Base-by-base conservation (phyloP, 2,888 invertebrate species). In the Pammene fasciana region DNA sequence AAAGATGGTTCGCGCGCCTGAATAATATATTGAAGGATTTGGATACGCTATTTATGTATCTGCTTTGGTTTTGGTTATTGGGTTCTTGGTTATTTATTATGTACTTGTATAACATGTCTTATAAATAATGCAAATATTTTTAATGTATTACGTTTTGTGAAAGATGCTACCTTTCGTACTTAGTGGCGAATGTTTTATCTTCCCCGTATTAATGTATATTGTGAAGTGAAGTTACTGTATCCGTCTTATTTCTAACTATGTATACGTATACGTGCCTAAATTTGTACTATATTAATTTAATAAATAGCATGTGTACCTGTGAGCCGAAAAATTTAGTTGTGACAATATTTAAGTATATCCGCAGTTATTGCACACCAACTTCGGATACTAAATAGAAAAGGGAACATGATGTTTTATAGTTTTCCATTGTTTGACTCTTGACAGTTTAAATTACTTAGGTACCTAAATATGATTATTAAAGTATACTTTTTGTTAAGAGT, bases 31-130 rank as follows among this genome's bases (percentile, higher is more conserved):
- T 46, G 11, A 41, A 61, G 41, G 13, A 41, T 34, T 43, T 55
- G 38, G n/a, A 41, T 34, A 34, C 46, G 38, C 43, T 41, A 43
- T 50, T 7, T 66, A 26, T 57, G 13, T 46, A 48, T 48, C 6
- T 61, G 67, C 56, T 56, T 68, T 56, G 67, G 48, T 41, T 57
- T 46, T 50, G 50, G n/a, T 14, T 67, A 26, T 48, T 14, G 55
- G 62, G 34, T 16, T 62, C 10, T 61, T 38, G 67, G 41, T 34
- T 59, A 61, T 45, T 60, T 26, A 18, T 18, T 50, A 18, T 5
- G 6, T 50, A 50, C 10, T 11, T 11, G 4, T 43, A 36, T 36
- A 6, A n/a, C n/a, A 38, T 14, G 6, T 46, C 26, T 45, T 34
- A 11, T 59, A 59, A 14, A 34, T 9, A 34, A 45, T 57, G 41